These are phyloP conservation scores for Hybognathus amarus DNA, from an alignment of 2,797 vertebrate species.

Conservation along the genomic window DNA sequence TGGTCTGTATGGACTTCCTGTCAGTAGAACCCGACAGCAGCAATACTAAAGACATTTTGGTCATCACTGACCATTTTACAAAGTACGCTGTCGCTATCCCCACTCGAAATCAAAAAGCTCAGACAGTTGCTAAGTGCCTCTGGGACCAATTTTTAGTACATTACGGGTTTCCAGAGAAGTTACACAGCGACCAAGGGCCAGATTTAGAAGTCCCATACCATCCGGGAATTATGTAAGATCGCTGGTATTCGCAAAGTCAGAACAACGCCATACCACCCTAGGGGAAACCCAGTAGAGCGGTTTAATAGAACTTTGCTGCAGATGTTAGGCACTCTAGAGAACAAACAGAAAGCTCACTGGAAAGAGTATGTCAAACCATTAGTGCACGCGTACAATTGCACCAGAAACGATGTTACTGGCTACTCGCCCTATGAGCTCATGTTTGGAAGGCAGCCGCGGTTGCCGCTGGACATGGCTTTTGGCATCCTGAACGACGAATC, in stretches of 20 bases:
- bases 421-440: not conserved
- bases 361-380: not conserved
- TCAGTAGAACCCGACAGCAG: not conserved
- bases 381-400: not conserved
- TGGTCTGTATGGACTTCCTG: not conserved
- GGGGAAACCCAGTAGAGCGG: no score
- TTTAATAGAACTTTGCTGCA: not conserved
- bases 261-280: no score
- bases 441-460: not conserved
- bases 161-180: no score
- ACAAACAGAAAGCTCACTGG: constrained; percentile 13
- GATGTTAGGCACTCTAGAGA: not conserved
- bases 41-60: not conserved
- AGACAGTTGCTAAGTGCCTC: no score
- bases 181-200: no score
- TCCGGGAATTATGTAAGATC: no score
- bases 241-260: no score
- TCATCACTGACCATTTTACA: no score
- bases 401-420: not conserved
- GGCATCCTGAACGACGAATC: not conserved
- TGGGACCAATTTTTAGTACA: no score
- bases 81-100: no score
- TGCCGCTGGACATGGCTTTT: not conserved
- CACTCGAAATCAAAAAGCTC: no score
- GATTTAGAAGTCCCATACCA: no score